Base-by-base conservation (phyloP, 2,888 invertebrate genomes). In the Pterobdella sp. region DNA sequence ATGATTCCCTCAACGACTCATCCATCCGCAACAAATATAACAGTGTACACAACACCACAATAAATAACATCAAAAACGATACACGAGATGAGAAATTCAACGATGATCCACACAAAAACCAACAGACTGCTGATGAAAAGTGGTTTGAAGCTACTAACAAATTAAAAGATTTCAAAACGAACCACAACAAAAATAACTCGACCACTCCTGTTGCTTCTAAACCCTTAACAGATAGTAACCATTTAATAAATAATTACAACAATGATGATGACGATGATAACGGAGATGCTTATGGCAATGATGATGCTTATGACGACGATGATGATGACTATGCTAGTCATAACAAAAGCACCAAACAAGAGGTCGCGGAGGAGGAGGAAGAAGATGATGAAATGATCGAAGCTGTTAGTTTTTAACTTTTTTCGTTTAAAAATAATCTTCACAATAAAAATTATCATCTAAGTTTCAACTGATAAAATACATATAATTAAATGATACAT, bases 361-460 rank as follows among this genome's bases (percentile, higher is more conserved):
- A 29, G 2, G 42, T 1, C 0, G 71, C 32, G 18, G 66, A 65
- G 1, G 73, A 69, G 29, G 69, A 69, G 36, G 37, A 68, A 34
- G 72, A 69, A 29, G 75, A 73, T 32, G 73, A 73, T 29, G 71
- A 70, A n/a, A 35, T 42, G 10, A 67, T 72, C 37, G 68, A 69
- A 31, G 49, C 60, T 7, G 60, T 56, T 56, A 14, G 42, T 42
- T 42, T 42, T 42, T 42, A 7, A 42, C 7, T 42, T 56, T 56
- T 56, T 56, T 18, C n/a, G 18, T 56, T 56, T 26, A 4, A 4
- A n/a, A 4, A 56, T 56, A 26, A 56, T n/a, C n/a, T n/a, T n/a
- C n/a, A n/a, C n/a, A n/a, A n/a, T n/a, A n/a, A n/a, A n/a, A n/a
- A n/a, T n/a, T n/a, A n/a, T n/a, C n/a, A n/a, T n/a, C n/a, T n/a